Percentiles rank a stretch among this genome's conserved stretches.
phyloP scores from a whole-genome alignment of 2,797 vertebrate species.

The Crax fasciolata region DNA sequence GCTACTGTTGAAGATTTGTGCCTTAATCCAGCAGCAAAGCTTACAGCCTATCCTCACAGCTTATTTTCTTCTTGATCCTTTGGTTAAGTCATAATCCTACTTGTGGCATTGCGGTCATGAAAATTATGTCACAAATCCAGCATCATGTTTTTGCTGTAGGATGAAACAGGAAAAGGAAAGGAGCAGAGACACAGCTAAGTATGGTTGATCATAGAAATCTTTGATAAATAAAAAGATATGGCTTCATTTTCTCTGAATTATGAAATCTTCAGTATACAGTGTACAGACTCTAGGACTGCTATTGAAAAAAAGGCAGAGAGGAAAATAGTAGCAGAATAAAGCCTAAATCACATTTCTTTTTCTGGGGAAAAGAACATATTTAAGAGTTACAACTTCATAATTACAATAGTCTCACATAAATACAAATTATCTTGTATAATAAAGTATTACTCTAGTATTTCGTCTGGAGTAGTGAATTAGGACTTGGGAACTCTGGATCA shows the following conservation, averaged over 20 bases:
- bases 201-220: background rate
- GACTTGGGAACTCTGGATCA: background rate
- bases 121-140: conserved; percentile 28
- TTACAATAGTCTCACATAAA: background rate
- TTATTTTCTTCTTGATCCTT: conserved; percentile 18
- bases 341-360: background rate
- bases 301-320: background rate
- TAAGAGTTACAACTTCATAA: background rate
- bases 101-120: background rate
- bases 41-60: background rate
- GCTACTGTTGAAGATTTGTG: background rate
- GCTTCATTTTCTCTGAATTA: background rate
- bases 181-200: background rate
- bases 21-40: conserved; percentile 8
- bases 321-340: background rate
- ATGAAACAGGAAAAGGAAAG: background rate
- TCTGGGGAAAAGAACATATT: background rate
- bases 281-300: background rate
- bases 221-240: background rate
- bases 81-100: background rate
- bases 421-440: background rate
- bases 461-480: background rate
- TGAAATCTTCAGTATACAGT: background rate
- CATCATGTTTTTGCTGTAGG: background rate
- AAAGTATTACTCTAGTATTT: background rate